A percentile compares a stretch with the other conserved stretches of the same genome.
These are phyloP conservation scores for Sorex maritimensis DNA, from an alignment of 2,797 vertebrate species.

Conservation along the genomic window DNA sequence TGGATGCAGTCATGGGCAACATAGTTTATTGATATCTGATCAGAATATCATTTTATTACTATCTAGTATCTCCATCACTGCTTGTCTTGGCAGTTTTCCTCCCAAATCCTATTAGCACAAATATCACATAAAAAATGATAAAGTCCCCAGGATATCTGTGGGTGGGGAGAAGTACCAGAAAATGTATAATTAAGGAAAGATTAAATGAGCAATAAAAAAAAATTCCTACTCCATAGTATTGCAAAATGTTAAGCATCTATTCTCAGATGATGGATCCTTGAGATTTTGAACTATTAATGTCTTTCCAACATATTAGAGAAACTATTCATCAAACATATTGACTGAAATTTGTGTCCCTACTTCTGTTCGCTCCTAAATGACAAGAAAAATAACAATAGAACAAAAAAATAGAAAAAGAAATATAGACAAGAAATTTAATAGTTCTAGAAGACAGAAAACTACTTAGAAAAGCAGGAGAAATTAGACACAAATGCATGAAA, in stretches of 20 bases:
- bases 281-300: background rate
- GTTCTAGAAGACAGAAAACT: constrained; percentile 11
- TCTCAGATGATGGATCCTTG: background rate
- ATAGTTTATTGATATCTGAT: background rate
- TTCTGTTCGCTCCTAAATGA: background rate
- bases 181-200: background rate
- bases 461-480: constrained; percentile 42
- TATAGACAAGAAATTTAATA: background rate
- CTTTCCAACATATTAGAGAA: background rate
- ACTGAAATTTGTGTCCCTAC: background rate
- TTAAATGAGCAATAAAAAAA: background rate
- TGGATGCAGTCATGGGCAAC: background rate
- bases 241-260: background rate
- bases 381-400: background rate
- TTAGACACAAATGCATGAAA: background rate
- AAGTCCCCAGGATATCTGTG: background rate
- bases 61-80: background rate
- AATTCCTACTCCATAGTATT: background rate
- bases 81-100: background rate
- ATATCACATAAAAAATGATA: background rate
- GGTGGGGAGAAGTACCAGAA: background rate
- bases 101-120: background rate
- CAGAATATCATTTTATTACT: constrained; percentile 5
- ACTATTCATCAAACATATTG: background rate
- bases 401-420: background rate